Base-by-base conservation (phyloP, 2,888 invertebrate species). In the Dioctria rufipes region DNA sequence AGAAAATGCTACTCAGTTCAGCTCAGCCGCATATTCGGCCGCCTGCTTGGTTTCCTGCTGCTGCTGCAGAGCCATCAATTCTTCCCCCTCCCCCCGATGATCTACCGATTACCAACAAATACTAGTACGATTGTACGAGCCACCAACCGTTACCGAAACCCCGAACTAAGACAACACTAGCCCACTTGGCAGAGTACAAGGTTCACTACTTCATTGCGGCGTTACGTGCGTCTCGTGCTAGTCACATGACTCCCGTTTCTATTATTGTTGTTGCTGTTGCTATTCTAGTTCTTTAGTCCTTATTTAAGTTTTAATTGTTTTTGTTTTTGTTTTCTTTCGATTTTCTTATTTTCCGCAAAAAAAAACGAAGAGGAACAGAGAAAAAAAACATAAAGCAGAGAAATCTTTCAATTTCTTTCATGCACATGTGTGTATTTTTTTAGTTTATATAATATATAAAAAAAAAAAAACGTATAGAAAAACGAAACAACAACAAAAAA, bases 171-270 rank as follows among this genome's bases (percentile, higher is more conserved):
- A 49, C 54, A 78, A 78, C 78, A 65, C 54, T 66, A 51, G 51
- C 54, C 51, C 69, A 61, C 71, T 80, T 80, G 71, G 71, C 71
- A 71, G 75, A 73, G 75, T 43, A 85, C 83, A 84, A 84, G 84
- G 81, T 83, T 85, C 85, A 85, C 85, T 75, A 60, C 73, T 85
- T 88, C 88, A 88, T 88, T 88, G 88, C 88, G 89, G 88, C 88
- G 88, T 88, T 88, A 88, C 89, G 87, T 88, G 88, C 88, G 87
- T 86, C 87, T 88, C 87, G 88, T 88, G 88, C 86, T 86, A 88
- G 87, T 88, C 84, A 84, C 83, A 84, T 82, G 83, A 83, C 66
- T 75, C 79, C 25, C 82, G 82, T 82, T 79, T 79, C 79, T 60
- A 60, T 61, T 61, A 58, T 78, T 78, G 39, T 51, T 51, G 78